These are phyloP conservation scores for Drosophila ambigua DNA, from an alignment of 1,140 invertebrate genomes.

Conservation along the genomic window DNA sequence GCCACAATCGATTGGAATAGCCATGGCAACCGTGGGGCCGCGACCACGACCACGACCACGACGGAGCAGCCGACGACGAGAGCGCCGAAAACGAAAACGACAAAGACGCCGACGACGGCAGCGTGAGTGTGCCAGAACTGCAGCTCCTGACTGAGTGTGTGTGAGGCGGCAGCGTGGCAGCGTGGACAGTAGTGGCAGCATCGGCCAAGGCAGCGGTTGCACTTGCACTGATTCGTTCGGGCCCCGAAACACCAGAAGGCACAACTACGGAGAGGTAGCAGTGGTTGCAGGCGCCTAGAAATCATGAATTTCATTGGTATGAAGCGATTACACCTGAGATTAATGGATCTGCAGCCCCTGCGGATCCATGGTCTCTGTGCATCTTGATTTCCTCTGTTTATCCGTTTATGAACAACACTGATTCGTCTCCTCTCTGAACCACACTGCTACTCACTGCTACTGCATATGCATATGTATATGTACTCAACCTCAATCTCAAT, in stretches of 20 bases:
- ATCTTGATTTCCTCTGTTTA: constrained; percentile 37
- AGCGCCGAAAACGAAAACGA: background rate
- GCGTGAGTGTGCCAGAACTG: constrained; percentile 55
- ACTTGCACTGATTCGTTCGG: constrained; percentile 39
- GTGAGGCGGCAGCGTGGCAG: constrained; percentile 40
- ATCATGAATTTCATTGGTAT: constrained; percentile 84
- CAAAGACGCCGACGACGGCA: constrained; percentile 29
- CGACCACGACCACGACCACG: constrained; percentile 1
- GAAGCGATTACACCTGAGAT: constrained; percentile 25
- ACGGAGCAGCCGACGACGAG: constrained; percentile 10
- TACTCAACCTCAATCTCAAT: constrained; percentile 34
- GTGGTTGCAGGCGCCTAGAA: constrained; percentile 80
- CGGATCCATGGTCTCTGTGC: constrained; percentile 28
- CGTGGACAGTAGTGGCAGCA: constrained; percentile 51
- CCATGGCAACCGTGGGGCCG: constrained; percentile 59
- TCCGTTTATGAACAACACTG: constrained; percentile 14
- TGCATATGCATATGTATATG: too few species aligned
- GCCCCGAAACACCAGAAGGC: constrained; percentile 43
- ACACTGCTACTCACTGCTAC: constrained; percentile 24
- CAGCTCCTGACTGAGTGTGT: constrained; percentile 45
- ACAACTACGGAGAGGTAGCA: constrained; percentile 81
- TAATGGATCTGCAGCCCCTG: background rate
- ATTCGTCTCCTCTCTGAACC: constrained; percentile 33
- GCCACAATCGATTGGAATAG: constrained; percentile 67
- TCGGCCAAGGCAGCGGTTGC: constrained; percentile 58